These are phyloP conservation scores for Ommatoiulus sabulosus DNA, from an alignment of 2,888 invertebrate genomes.

Conservation along the genomic window DNA sequence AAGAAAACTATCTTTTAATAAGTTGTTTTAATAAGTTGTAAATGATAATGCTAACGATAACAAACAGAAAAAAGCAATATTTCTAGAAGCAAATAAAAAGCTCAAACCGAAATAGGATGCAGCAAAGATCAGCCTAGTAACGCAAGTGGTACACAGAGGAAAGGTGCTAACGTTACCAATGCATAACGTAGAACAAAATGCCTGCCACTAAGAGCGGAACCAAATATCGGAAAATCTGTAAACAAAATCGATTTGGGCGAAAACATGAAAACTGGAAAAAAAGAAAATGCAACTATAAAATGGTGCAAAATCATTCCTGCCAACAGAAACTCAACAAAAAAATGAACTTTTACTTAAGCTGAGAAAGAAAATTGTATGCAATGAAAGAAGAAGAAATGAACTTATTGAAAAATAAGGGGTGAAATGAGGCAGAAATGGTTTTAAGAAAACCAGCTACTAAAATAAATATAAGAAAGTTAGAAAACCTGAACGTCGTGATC, in stretches of 20 bases:
- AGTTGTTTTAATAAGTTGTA: not conserved
- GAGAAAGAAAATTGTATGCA: not conserved
- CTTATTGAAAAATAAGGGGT: not conserved
- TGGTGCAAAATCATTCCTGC: slow-evolving; percentile 19
- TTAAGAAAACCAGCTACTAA: slow-evolving; percentile 26
- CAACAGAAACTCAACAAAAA: slow-evolving; percentile 27
- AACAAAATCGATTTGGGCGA: slow-evolving; percentile 51
- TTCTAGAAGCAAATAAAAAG: slow-evolving; percentile 49
- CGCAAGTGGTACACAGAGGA: slow-evolving; percentile 47
- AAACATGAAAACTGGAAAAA: slow-evolving; percentile 52
- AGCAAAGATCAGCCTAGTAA: slow-evolving; percentile 49
- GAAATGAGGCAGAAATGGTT: not conserved
- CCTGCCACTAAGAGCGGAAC: slow-evolving; percentile 57
- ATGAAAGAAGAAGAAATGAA: slow-evolving; percentile 48
- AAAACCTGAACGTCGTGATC: slow-evolving; percentile 52
- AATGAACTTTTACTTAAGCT: slow-evolving; percentile 7
- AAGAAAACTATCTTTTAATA: not conserved
- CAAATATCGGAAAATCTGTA: slow-evolving; percentile 56
- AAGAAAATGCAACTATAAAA: slow-evolving; percentile 52
- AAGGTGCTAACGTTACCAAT: slow-evolving; percentile 55
- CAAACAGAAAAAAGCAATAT: not conserved
- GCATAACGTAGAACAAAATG: slow-evolving; percentile 56
- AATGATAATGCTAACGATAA: slow-evolving; percentile 6
- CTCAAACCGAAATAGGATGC: slow-evolving; percentile 53
- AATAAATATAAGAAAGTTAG: not conserved